phyloP scores from a whole-genome alignment of 2,888 invertebrate species.

The Rapana venosa region DNA sequence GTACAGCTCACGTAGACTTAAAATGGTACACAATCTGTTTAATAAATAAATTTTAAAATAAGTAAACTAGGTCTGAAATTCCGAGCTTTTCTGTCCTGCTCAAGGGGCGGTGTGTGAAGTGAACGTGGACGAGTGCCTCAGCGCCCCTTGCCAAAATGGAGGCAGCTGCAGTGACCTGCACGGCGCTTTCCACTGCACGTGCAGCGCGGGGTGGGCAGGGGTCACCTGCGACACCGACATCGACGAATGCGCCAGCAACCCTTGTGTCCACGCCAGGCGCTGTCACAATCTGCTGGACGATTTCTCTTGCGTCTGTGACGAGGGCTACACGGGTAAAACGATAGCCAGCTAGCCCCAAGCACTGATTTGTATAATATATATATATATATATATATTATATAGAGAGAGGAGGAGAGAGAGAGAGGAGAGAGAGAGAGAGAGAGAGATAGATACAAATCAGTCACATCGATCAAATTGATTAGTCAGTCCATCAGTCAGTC shows the following conservation, averaged over 20 bases:
- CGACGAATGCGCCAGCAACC: constrained; percentile 36
- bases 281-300: constrained; percentile 24
- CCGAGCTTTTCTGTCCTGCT: not conserved
- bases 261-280: constrained; percentile 2
- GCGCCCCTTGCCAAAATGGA: constrained; percentile 18
- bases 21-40: too few species aligned
- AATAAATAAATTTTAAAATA: too few species aligned
- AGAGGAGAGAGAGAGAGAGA: too few species aligned
- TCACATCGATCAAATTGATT: too few species aligned
- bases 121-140: constrained; percentile 37
- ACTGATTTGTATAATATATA: too few species aligned
- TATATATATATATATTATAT: too few species aligned
- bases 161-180: constrained; percentile 17
- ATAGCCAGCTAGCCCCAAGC: too few species aligned
- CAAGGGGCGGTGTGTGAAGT: constrained; percentile 1
- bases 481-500: too few species aligned
- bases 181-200: constrained; percentile 31
- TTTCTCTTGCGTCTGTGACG: constrained; percentile 26
- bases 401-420: too few species aligned
- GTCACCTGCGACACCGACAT: constrained; percentile 31
- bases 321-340: constrained; percentile 25
- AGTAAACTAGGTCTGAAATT: not conserved
- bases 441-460: too few species aligned
- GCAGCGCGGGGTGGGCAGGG: constrained; percentile 22
- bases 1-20: too few species aligned